Evolutionary conservation across 2,113 vertebrate species (phyloP).

Genomic region (Sinocyclocheilus grahami): DNA sequence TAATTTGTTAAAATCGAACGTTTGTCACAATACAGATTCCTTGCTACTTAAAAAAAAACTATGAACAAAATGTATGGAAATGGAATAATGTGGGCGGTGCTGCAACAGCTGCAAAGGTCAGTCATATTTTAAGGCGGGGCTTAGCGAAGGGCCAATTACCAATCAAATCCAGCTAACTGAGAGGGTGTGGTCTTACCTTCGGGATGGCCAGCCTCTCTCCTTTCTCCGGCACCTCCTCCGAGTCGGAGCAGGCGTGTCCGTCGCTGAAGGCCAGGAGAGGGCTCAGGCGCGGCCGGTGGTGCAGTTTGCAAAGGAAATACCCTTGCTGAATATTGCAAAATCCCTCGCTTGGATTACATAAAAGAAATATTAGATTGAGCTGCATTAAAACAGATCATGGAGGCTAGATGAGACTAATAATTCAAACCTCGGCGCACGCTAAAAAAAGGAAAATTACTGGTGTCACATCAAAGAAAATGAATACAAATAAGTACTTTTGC

Average conservation of each 20-base stretch:
- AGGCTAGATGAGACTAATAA: not conserved
- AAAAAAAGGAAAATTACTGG: not conserved
- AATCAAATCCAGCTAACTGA: not conserved
- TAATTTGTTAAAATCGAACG: too few species aligned
- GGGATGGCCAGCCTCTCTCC: conserved; percentile 90
- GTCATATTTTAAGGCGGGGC: too few species aligned
- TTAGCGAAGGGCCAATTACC: not conserved
- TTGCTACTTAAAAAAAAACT: too few species aligned
- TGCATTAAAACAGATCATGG: not conserved
- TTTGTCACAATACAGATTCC: too few species aligned
- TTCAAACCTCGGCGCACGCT: not conserved
- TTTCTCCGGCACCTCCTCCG: conserved; percentile 87
- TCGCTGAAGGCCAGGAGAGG: conserved; percentile 84
- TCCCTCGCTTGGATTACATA: not conserved
- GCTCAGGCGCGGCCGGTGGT: conserved; percentile 85
- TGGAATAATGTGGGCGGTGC: not conserved
- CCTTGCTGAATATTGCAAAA: conserved; percentile 6
- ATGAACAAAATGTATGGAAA: not conserved
- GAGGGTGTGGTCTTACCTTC: conserved; percentile 77
- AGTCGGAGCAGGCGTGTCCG: conserved; percentile 88
- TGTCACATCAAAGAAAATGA: not conserved
- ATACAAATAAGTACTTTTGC: not conserved
- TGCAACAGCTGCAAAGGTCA: too few species aligned
- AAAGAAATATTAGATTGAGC: not conserved
- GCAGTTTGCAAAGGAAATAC: conserved; percentile 64